These are phyloP conservation scores for Lepidurus arcticus DNA, from an alignment of 1,140 invertebrate genomes.

Conservation along the genomic window DNA sequence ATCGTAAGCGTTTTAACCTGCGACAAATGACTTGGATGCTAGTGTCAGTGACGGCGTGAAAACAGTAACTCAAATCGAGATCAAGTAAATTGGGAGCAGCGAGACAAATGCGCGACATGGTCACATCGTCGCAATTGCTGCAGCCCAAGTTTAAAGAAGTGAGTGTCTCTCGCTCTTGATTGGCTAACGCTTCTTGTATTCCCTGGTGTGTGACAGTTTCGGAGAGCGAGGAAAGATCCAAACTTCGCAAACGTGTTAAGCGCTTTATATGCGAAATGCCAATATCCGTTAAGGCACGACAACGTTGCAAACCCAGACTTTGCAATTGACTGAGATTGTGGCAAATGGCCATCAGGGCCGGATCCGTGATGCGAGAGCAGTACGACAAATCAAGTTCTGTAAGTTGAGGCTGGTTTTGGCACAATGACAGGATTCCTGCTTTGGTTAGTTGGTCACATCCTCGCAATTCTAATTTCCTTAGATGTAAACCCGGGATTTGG, in stretches of 20 bases:
- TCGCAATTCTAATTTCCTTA: conserved; percentile 53
- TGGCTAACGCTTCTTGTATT: conserved; percentile 47
- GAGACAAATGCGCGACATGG: conserved; percentile 53
- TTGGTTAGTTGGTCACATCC: conserved; percentile 61
- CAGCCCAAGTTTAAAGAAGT: conserved; percentile 55
- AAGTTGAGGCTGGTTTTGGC: conserved; percentile 52
- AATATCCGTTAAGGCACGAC: conserved; percentile 55
- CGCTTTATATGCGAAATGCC: conserved; percentile 52
- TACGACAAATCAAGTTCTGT: conserved; percentile 55
- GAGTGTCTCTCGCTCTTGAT: conserved; percentile 40
- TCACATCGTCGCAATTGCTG: conserved; percentile 55
- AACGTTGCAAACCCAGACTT: conserved; percentile 53
- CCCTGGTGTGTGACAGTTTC: conserved; percentile 55
- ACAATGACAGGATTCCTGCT: conserved; percentile 52
- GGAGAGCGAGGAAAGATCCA: conserved; percentile 60
- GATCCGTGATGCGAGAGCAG: conserved; percentile 58
- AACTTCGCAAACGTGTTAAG: conserved; percentile 50
- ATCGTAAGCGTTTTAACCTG: conserved; percentile 53
- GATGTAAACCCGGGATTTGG: conserved; percentile 48
- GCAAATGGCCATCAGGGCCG: conserved; percentile 53
- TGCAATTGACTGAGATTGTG: conserved; percentile 52
- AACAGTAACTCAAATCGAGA: conserved; percentile 61
- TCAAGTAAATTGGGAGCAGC: conserved; percentile 52
- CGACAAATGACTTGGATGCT: conserved; percentile 53
- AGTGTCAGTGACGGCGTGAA: conserved; percentile 59